Conservation (phyloP, 2,888 invertebrate genomes). For the Drosophila subsilvestris region DNA sequence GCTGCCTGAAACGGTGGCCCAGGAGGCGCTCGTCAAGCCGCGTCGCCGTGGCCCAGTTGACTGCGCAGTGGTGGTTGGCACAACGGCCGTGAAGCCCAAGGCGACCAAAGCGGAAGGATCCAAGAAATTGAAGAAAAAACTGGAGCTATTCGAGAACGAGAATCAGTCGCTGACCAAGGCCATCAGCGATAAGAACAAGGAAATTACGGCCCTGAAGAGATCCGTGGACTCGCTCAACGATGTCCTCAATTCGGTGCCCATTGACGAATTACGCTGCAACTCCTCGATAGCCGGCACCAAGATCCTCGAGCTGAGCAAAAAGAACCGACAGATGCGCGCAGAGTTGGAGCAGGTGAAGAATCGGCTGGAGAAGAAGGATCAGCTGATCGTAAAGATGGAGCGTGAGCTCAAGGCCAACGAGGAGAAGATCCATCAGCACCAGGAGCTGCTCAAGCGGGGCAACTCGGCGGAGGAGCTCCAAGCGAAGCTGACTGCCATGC, state of each 20-base stretch:
- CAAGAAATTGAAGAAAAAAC: constrained; percentile 74
- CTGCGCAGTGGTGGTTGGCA: constrained; percentile 43
- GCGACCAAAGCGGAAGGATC: constrained; percentile 24
- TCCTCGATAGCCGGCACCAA: constrained; percentile 80
- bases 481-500: constrained; percentile 83
- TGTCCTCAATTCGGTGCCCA: constrained; percentile 80
- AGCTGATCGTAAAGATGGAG: constrained; percentile 66
- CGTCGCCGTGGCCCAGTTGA: constrained; percentile 33
- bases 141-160: constrained; percentile 68
- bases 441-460: constrained; percentile 53
- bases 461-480: constrained; percentile 85
- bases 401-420: constrained; percentile 58
- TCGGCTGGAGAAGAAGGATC: constrained; percentile 70
- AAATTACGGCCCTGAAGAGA: constrained; percentile 77
- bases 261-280: constrained; percentile 80
- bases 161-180: constrained; percentile 73
- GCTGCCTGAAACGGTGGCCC: constrained; percentile 34
- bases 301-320: constrained; percentile 82
- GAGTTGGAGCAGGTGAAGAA: constrained; percentile 79
- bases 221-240: constrained; percentile 80
- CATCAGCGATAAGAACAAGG: constrained; percentile 75
- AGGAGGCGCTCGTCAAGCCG: neutral
- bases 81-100: constrained; percentile 36
- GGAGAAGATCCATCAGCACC: constrained; percentile 52
- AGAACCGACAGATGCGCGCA: constrained; percentile 79